Evolutionary conservation across 2,888 invertebrate species (phyloP), one percentile per base, ranked within the genome.

Genomic region (Andrena haemorrhoa): DNA sequence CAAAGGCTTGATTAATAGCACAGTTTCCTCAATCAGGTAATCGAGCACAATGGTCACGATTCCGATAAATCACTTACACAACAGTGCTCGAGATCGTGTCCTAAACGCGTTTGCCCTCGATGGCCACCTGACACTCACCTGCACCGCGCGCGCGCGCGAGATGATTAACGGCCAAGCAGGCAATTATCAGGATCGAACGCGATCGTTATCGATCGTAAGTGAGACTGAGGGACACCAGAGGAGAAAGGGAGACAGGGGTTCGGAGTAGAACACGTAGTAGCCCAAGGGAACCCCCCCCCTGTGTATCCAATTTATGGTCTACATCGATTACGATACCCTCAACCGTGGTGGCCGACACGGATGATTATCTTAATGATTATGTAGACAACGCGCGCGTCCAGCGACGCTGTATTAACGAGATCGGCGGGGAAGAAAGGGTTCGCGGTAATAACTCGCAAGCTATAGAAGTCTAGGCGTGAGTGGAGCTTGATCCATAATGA

Each of bases 301-400:
- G 73, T 64, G 81, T 68, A 75, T 87, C 86, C 82, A 83, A 85
- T 85, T 88, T 88, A 88, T 85, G 85, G 77, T 75, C 68, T 77
- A 75, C 86, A 85, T 87, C 87, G 84, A 88, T 88, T 85, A 88
- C 82, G 77, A 75, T 73, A 35, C 83, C 78, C 70, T 69, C 64
- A 58, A 63, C 66, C 71, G 64, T 56, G 61, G 71, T 66, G 83
- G 66, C 71, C 83, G 75, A 85, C 84, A 86, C 68, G 83, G 86
- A 87, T 82, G 78, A 88, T 88, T 87, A 88, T 86, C 84, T 84
- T 87, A 86, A 88, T 85, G 86, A 88, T 86, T 87, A 86, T 83
- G 78, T 84, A 85, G 83, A 87, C 84, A 85, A 84, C 77, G 75
- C 70, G 72, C 56, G 72, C 23, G 61, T 75, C 60, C 58, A 58